phyloP scores from a whole-genome alignment of 2,797 vertebrate genomes.

The Cuculus canorus region DNA sequence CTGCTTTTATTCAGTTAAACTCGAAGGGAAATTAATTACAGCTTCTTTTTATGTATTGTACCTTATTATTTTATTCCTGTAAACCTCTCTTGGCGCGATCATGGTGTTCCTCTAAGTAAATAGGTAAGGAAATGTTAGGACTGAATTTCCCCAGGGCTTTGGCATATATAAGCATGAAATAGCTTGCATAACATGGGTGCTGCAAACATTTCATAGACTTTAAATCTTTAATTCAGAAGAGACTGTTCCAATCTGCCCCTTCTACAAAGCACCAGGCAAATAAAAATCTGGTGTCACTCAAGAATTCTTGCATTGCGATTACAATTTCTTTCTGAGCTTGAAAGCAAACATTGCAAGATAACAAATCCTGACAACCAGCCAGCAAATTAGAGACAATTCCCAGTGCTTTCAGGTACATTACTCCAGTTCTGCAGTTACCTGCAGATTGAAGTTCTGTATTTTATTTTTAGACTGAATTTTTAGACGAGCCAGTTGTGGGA shows the following conservation, averaged over 20 bases:
- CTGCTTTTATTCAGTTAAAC: slow-evolving; percentile 10
- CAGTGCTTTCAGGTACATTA: neutral
- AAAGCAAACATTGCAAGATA: neutral
- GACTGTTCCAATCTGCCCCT: neutral
- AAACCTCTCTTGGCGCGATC: neutral
- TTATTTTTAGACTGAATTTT: neutral
- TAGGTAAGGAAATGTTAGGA: neutral
- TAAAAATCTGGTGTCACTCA: neutral
- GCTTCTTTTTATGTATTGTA: neutral
- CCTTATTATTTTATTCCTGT: neutral
- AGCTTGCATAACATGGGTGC: neutral
- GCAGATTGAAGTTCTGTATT: neutral
- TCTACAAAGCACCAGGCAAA: neutral
- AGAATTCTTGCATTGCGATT: neutral
- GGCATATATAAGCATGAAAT: neutral
- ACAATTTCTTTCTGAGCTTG: neutral
- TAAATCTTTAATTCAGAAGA: neutral
- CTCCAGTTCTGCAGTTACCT: neutral
- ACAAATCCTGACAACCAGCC: neutral
- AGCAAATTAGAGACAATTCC: neutral
- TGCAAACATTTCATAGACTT: neutral
- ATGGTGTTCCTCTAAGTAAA: neutral
- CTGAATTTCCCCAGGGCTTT: neutral
- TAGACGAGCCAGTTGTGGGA: neutral
- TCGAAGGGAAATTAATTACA: neutral